Evolutionary conservation across 2,797 vertebrate genomes (phyloP).

Genomic region (Hippoglossus hippoglossus): DNA sequence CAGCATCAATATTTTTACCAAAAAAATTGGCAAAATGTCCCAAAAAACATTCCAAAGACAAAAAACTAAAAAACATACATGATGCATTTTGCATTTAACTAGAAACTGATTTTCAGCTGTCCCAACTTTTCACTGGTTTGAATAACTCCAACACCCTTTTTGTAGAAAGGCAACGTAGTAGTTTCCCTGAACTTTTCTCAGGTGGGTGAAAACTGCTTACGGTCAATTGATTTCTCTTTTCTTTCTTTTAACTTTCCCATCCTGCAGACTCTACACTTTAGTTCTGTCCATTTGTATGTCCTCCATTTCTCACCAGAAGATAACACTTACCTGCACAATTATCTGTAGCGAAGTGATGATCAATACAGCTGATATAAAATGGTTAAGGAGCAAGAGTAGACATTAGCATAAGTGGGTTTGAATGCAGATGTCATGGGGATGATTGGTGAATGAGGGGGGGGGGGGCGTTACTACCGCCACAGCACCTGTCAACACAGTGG

Average conservation of each 20-base stretch:
- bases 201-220: slow-evolving; percentile 70
- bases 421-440: slow-evolving; percentile 55
- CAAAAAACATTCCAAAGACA: neutral
- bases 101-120: slow-evolving; percentile 18
- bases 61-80: neutral
- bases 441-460: slow-evolving; percentile 54
- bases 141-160: slow-evolving; percentile 31
- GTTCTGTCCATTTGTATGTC: slow-evolving; percentile 62
- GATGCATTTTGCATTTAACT: neutral
- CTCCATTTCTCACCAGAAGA: slow-evolving; percentile 65
- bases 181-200: slow-evolving; percentile 61
- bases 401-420: slow-evolving; percentile 78
- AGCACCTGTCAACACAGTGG: slow-evolving; percentile 60
- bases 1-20: neutral
- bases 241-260: slow-evolving; percentile 54
- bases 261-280: slow-evolving; percentile 77
- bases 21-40: neutral
- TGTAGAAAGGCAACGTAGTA: slow-evolving; percentile 37
- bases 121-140: slow-evolving; percentile 26
- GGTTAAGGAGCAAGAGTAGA: slow-evolving; percentile 67
- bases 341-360: slow-evolving; percentile 68
- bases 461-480: slow-evolving; percentile 44
- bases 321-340: slow-evolving; percentile 76
- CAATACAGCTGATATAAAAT: slow-evolving; percentile 74
- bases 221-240: slow-evolving; percentile 68